These are phyloP conservation scores for Nasua narica DNA, from an alignment of 2,797 vertebrate species.

Conservation along the genomic window DNA sequence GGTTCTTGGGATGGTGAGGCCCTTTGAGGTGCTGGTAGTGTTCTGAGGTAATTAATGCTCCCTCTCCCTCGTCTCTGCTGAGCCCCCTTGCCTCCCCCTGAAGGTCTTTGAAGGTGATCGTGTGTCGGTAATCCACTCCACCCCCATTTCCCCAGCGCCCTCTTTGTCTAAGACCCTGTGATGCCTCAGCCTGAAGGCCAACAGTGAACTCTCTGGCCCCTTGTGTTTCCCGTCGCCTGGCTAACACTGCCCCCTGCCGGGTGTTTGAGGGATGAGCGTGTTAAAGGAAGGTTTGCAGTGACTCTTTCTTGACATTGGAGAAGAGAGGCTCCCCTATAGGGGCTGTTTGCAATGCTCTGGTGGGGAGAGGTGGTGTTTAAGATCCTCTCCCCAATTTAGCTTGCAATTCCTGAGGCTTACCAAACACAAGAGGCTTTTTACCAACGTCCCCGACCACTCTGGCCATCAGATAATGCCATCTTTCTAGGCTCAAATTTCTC, in stretches of 20 bases:
- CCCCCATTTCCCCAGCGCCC: not conserved
- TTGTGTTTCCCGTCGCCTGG: not conserved
- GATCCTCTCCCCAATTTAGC: not conserved
- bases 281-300: not conserved
- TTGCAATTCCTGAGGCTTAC: not conserved
- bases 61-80: not conserved
- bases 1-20: not conserved
- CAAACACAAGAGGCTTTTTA: not conserved
- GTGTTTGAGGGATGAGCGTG: not conserved
- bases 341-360: not conserved
- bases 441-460: not conserved
- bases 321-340: not conserved
- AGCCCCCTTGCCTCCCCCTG: not conserved
- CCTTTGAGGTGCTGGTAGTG: not conserved
- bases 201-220: fast-evolving
- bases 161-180: not conserved
- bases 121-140: not conserved
- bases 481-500: not conserved
- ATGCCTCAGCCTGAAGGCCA: not conserved
- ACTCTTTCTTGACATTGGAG: constrained; percentile 44
- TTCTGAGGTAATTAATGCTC: not conserved
- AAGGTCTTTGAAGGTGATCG: not conserved
- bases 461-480: not conserved
- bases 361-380: not conserved
- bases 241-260: constrained; percentile 71